Base-by-base conservation (phyloP, 2,888 invertebrate species). In the Alitta virens region DNA sequence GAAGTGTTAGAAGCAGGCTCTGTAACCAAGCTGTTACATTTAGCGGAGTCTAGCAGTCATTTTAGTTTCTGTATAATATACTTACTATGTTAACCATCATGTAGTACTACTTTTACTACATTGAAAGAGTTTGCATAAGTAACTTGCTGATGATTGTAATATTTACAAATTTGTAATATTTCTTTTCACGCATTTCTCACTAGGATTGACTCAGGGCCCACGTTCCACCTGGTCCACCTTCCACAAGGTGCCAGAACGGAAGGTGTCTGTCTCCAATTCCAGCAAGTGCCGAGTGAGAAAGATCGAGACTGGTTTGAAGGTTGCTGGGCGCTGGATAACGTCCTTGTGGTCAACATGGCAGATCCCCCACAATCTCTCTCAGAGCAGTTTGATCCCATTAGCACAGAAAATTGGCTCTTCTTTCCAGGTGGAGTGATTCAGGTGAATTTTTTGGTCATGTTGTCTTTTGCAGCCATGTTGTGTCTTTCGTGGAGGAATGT, bases 301-400 rank as follows among this genome's bases (percentile, higher is more conserved):
- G 52, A 57, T n/a, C 60, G 58, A 5, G 70, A 67, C 62, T 65
- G 70, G 18, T 65, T 56, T 52, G 60, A 60, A 33, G 77, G 79
- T 2, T 83, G 83, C 69, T 82, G 82, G 81, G 81, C 76, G 1
- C 63, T 83, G 42, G 83, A 83, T 64, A 79, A 83, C 62, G 70
- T 83, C 3, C 66, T 81, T 2, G 70, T 82, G n/a, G 75, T 75
- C 54, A 82, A 79, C 68, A 71, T 69, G 38, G 78, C 77, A 1
- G 59, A 78, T 40, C 69, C 74, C 12, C 80, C 80, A 1, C 59
- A 64, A 1, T 54, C 60, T 14, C 51, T 83, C 12, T 64, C 72
- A n/a, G 83, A 82, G 33, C 69, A 74, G 56, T 82, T 83, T 73
- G 82, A 83, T 67, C 82, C 83, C 5, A 68, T 82, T 33, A 77